A percentile compares a stretch with the other conserved stretches of the same genome.
phyloP scores from a whole-genome alignment of 2,888 invertebrate species.

The Conus canariensis region DNA sequence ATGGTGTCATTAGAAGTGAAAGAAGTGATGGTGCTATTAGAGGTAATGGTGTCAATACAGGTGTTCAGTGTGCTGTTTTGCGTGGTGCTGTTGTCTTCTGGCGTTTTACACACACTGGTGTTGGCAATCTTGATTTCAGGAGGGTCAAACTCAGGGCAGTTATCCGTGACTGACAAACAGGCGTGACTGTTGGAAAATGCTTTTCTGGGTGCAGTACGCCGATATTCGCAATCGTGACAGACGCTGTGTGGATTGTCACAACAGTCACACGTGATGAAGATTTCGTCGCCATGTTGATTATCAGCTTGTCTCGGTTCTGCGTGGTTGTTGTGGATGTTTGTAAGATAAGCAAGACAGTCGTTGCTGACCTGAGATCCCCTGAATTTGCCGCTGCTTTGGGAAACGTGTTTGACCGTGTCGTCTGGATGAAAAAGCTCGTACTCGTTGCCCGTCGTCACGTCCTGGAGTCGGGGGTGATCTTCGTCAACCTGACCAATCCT shows the following conservation, averaged over 20 bases:
- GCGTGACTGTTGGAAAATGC: neutral
- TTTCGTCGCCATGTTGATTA: neutral
- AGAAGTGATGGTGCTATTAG: too few species aligned
- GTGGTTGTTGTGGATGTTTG: neutral
- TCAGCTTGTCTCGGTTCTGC: neutral
- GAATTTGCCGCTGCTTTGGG: too few species aligned
- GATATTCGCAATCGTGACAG: neutral
- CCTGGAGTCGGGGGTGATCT: too few species aligned
- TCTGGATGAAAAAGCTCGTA: too few species aligned
- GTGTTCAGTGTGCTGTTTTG: too few species aligned
- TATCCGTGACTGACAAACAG: neutral
- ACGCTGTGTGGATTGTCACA: neutral
- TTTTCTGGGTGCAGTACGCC: neutral
- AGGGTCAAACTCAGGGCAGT: neutral
- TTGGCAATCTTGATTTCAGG: neutral
- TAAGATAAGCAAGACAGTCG: neutral
- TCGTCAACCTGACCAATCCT: too few species aligned
- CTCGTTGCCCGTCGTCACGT: too few species aligned
- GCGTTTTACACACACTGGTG: neutral
- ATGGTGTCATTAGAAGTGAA: too few species aligned
- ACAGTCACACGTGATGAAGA: neutral
- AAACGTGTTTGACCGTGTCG: too few species aligned
- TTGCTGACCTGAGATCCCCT: neutral
- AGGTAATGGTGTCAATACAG: neutral
- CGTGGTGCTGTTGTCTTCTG: neutral